These are phyloP conservation scores for Lepisosteus osseus DNA, from an alignment of 2,113 vertebrate species.

Conservation along the genomic window DNA sequence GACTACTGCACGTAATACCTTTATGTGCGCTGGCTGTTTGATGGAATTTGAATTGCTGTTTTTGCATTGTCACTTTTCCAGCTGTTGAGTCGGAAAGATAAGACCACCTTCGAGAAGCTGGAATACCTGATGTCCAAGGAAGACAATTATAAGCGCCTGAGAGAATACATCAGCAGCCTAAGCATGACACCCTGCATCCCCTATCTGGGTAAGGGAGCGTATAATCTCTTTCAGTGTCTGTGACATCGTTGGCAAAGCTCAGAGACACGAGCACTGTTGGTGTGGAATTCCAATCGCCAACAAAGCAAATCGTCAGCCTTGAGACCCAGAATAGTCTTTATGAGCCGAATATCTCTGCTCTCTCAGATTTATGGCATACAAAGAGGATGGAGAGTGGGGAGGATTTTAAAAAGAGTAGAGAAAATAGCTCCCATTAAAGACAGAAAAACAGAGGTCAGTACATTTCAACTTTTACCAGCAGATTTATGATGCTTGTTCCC, in stretches of 20 bases:
- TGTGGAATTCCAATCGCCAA: too few species aligned
- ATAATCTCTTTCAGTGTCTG: too few species aligned
- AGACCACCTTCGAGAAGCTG: slow-evolving; percentile 90
- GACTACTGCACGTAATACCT: too few species aligned
- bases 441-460: too few species aligned
- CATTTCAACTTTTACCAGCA: too few species aligned
- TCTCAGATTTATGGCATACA: neutral
- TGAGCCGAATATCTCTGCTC: too few species aligned
- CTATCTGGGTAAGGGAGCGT: slow-evolving; percentile 83
- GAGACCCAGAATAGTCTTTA: too few species aligned
- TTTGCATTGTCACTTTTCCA: slow-evolving; percentile 37
- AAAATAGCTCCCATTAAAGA: too few species aligned
- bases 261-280: too few species aligned
- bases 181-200: slow-evolving; percentile 99
- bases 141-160: slow-evolving; percentile 96
- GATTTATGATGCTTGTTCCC: neutral
- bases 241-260: too few species aligned
- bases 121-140: slow-evolving; percentile 98
- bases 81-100: slow-evolving; percentile 95
- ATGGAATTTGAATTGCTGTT: slow-evolving; percentile 13
- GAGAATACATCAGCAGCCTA: slow-evolving; percentile 93
- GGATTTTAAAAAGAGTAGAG: neutral
- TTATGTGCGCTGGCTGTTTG: slow-evolving; percentile 25
- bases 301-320: too few species aligned
- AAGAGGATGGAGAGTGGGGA: neutral